phyloP scores from a whole-genome alignment of 2,888 invertebrate species.

The Catocala fraxini region DNA sequence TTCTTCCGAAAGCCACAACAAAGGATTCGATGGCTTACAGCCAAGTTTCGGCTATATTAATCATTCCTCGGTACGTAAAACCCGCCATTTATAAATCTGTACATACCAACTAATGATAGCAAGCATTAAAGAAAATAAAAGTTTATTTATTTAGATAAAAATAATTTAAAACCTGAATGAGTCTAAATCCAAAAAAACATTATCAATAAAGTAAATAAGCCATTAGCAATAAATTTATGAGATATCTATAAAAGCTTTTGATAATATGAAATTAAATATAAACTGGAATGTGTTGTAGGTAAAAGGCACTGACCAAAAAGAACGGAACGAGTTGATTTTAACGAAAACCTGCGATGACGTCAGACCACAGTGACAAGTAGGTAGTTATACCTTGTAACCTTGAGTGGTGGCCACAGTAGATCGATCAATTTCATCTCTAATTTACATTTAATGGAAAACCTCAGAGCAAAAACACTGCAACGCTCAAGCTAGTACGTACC shows the following conservation, averaged over 20 bases:
- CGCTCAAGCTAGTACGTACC: slow-evolving; percentile 41
- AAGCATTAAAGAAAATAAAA: slow-evolving; percentile 53
- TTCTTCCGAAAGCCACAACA: slow-evolving; percentile 67
- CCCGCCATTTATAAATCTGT: slow-evolving; percentile 68
- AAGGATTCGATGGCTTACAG: slow-evolving; percentile 68
- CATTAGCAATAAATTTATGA: slow-evolving; percentile 55
- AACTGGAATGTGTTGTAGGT: slow-evolving; percentile 36
- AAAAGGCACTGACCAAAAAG: slow-evolving; percentile 38
- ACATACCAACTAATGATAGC: slow-evolving; percentile 59
- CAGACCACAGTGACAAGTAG: slow-evolving; percentile 38
- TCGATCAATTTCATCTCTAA: slow-evolving; percentile 69
- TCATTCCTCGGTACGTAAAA: slow-evolving; percentile 71
- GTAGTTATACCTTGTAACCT: slow-evolving; percentile 57
- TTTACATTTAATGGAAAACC: slow-evolving; percentile 69
- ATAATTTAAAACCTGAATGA: slow-evolving; percentile 41
- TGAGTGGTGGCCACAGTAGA: slow-evolving; percentile 52
- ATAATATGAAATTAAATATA: slow-evolving; percentile 46
- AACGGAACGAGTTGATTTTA: slow-evolving; percentile 29
- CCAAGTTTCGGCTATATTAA: slow-evolving; percentile 74
- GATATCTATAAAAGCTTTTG: slow-evolving; percentile 48
- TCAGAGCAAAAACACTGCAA: slow-evolving; percentile 59
- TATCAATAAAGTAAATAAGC: slow-evolving; percentile 45
- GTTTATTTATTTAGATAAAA: slow-evolving; percentile 40
- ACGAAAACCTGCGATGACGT: slow-evolving; percentile 49
- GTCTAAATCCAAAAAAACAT: slow-evolving; percentile 25